A percentile compares a stretch with the other conserved stretches of the same genome.
Conservation (phyloP, 2,113 vertebrate species). For the Cynopterus brachyotis region DNA sequence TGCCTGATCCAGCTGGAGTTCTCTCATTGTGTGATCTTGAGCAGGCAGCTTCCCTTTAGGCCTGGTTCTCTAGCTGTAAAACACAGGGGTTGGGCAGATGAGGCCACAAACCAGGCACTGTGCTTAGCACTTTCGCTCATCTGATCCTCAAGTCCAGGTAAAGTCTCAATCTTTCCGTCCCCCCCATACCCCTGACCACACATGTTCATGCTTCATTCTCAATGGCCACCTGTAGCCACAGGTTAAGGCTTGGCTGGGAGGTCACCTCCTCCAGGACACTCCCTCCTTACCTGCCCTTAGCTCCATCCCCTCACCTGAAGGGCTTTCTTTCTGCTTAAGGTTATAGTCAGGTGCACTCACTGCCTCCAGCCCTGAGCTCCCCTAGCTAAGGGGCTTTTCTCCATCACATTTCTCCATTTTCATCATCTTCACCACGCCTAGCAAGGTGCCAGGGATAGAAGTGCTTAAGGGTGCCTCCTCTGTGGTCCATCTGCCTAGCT, state of each 20-base stretch:
- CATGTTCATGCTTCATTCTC: background rate
- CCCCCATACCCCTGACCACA: background rate
- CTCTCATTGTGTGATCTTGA: background rate
- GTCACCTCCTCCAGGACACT: too few relatives aligned
- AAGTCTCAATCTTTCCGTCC: background rate
- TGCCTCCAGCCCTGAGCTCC: too few relatives aligned
- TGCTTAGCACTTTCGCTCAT: background rate
- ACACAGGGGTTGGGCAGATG: background rate
- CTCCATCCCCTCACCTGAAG: too few relatives aligned
- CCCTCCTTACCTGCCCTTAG: too few relatives aligned
- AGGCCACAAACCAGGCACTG: background rate
- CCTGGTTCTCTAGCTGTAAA: background rate
- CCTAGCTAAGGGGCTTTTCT: too few relatives aligned
- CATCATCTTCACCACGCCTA: too few relatives aligned
- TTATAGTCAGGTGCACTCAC: too few relatives aligned
- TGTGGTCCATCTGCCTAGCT: too few relatives aligned
- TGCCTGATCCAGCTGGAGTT: background rate
- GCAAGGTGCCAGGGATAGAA: too few relatives aligned
- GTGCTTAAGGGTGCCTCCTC: too few relatives aligned
- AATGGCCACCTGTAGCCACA: background rate
- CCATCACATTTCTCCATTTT: too few relatives aligned
- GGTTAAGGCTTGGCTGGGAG: background rate
- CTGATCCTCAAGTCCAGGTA: background rate
- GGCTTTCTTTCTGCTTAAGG: too few relatives aligned
- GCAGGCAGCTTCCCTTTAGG: background rate